Evolutionary conservation across 2,797 vertebrate genomes (phyloP), one percentile per base, ranked within the genome.

Genomic region (Lophius americanus): DNA sequence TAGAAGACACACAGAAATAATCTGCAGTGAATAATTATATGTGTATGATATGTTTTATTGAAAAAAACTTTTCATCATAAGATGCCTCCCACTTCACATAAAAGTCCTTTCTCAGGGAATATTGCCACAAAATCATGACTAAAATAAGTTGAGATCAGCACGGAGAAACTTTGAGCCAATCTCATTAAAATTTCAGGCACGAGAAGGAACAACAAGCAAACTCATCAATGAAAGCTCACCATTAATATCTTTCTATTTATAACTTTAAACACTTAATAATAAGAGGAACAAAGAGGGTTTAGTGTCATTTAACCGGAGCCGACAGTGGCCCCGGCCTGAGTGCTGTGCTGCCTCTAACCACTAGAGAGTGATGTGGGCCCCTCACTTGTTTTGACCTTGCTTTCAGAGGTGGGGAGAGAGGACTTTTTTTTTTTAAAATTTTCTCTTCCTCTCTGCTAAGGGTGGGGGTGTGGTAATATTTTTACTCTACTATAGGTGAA

Each of bases 351-450:
- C 23, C 3, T 67, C 1, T 71, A 9, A 13, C 85, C 92, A 81
- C 88, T 82, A 88, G 91, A 88, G 90, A 66, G 84, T 14, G 76
- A 32, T 82, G 83, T 82, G 80, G 77, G 74, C 80, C 80, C 88
- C 81, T 78, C 57, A 37, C 83, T 83, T 46, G 65, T 86, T 75
- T 83, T 91, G 90, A 92, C 90, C 90, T 91, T 92, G 88, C 82
- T 65, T 59, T 79, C 74, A 84, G 67, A 88, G 76, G 77, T 76
- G 70, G 79, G 61, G 49, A 83, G 69, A 79, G 64, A 51, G 61
- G 50, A 61, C 67, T 57, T 63, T 23, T 32, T 56, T 23, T 33
- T 53, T n/a, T 23, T 23, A 23, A 23, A 23, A 23, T 23, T 23
- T 5, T 33, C 54, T 43, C 38, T 64, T 59, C 58, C 8, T 51